These are phyloP conservation scores for Chrysolophus pictus DNA, from an alignment of 2,797 vertebrate species.

Conservation along the genomic window DNA sequence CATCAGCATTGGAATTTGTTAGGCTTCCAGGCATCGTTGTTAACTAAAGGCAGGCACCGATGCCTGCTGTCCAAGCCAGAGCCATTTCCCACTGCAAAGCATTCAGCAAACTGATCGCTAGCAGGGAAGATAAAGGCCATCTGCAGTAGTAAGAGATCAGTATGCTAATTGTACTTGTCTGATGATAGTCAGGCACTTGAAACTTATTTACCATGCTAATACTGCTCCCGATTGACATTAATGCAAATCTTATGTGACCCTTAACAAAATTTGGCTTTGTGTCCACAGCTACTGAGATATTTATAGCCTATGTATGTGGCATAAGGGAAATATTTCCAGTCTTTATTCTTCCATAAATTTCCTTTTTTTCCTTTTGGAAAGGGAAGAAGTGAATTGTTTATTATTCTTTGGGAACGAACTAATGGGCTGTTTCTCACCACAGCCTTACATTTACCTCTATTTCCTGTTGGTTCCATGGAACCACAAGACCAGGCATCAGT, in stretches of 20 bases:
- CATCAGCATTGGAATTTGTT: not conserved
- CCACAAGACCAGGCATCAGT: not conserved
- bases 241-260: not conserved
- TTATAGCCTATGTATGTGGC: slow-evolving; percentile 3
- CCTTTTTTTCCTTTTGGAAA: slow-evolving; percentile 57
- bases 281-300: not conserved
- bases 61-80: not conserved
- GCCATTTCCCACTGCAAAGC: not conserved
- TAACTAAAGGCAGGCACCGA: not conserved
- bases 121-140: not conserved
- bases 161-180: not conserved
- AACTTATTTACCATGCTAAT: not conserved
- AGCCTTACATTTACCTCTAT: slow-evolving; percentile 20
- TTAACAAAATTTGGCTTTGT: not conserved
- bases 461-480: slow-evolving; percentile 26
- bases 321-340: slow-evolving; percentile 58
- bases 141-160: not conserved
- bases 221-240: not conserved
- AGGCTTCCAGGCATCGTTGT: not conserved
- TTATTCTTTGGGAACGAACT: slow-evolving; percentile 56
- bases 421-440: slow-evolving; percentile 54
- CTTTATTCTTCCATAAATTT: slow-evolving; percentile 71
- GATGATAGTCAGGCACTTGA: not conserved
- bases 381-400: slow-evolving; percentile 70
- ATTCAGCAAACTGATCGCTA: not conserved